A percentile compares a stretch with the other conserved stretches of the same genome.
Conservation (phyloP, 2,113 vertebrate genomes). For the Ploceus nigricollis region DNA sequence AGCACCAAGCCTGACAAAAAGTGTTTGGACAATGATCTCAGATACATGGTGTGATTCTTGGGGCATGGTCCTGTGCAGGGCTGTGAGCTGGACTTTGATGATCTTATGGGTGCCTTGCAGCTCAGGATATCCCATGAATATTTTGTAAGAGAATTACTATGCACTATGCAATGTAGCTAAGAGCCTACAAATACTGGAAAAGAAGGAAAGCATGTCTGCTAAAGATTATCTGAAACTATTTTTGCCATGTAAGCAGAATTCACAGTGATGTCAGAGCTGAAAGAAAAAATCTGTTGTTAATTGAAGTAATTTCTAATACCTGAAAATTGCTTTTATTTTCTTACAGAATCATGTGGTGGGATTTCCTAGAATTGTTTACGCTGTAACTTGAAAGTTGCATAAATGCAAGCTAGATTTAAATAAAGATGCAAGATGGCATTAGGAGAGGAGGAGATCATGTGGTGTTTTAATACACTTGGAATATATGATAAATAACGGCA, state of each 20-base stretch:
- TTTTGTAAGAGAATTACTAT: neutral
- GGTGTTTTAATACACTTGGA: neutral
- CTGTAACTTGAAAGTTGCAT: neutral
- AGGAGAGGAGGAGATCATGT: neutral
- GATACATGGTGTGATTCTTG: neutral
- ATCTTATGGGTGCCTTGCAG: neutral
- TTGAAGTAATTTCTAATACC: neutral
- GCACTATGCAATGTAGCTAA: neutral
- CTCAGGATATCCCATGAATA: neutral
- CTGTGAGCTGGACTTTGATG: neutral
- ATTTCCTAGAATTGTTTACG: neutral
- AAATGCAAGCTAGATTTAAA: neutral
- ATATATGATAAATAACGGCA: neutral
- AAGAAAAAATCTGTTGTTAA: neutral
- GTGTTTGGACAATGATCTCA: neutral
- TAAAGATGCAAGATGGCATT: neutral
- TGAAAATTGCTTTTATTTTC: neutral
- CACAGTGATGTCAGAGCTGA: neutral
- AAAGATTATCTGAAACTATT: neutral
- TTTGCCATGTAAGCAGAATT: neutral
- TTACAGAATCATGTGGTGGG: neutral
- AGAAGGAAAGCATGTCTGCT: neutral
- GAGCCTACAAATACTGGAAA: neutral
- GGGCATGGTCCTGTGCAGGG: too few relatives aligned
- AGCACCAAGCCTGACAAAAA: neutral